These are phyloP conservation scores for Caradrina kadenii DNA, from an alignment of 2,888 invertebrate species.

Conservation along the genomic window DNA sequence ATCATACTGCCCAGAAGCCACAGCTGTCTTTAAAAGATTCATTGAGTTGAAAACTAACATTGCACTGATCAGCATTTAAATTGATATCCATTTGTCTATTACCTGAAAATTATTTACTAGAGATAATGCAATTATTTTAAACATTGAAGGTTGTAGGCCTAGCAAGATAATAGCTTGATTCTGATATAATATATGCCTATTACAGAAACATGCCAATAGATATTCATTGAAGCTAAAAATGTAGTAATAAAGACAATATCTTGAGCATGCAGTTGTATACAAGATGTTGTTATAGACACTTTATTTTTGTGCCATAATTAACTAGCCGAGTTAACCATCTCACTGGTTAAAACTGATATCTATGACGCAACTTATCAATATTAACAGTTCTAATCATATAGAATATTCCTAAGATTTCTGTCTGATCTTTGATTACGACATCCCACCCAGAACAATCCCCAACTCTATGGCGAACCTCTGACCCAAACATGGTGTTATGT, in stretches of 20 bases:
- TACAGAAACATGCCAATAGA: background rate
- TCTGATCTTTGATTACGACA: conserved; percentile 18
- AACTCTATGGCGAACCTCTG: background rate
- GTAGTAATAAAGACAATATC: background rate
- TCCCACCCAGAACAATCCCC: background rate
- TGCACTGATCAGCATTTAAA: background rate
- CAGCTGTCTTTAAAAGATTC: background rate
- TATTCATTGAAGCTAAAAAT: conserved; percentile 23
- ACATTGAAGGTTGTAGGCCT: background rate
- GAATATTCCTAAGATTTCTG: background rate
- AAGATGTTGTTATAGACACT: background rate
- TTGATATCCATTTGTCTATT: background rate
- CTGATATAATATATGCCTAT: conserved; percentile 1
- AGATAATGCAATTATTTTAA: background rate
- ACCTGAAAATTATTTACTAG: background rate
- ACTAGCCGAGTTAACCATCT: background rate
- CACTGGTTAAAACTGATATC: background rate
- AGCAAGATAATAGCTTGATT: background rate
- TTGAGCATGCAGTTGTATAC: conserved; percentile 1
- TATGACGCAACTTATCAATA: background rate
- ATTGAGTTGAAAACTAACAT: background rate
- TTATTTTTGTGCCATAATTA: background rate
- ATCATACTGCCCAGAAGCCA: background rate
- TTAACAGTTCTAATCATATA: background rate
- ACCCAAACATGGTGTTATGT: conserved; percentile 58